A percentile compares a stretch with the other conserved stretches of the same genome.
These are phyloP conservation scores for Perca flavescens DNA, from an alignment of 2,113 vertebrate species.

Conservation along the genomic window DNA sequence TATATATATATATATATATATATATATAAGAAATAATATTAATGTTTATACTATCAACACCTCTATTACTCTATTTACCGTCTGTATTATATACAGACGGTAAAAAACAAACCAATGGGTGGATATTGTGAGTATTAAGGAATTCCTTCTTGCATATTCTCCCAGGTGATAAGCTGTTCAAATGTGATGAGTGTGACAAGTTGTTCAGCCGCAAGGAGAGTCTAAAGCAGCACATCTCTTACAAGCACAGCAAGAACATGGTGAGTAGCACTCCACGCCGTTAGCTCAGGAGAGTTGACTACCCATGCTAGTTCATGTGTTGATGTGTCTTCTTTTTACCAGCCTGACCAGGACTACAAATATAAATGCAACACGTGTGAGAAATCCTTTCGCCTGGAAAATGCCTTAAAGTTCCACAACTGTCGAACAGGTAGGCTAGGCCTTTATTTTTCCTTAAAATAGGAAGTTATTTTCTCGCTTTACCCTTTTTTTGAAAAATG, in stretches of 20 bases:
- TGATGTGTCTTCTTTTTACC: slow-evolving; percentile 8
- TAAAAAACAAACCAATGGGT: no score
- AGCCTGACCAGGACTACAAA: slow-evolving; percentile 93
- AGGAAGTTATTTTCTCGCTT: neutral
- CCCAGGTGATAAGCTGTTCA: slow-evolving; percentile 96
- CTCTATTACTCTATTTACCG: no score
- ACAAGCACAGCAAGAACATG: slow-evolving; percentile 97
- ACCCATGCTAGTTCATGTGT: neutral
- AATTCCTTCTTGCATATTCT: neutral
- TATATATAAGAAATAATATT: no score
- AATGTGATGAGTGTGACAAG: slow-evolving; percentile 98
- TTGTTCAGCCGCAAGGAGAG: slow-evolving; percentile 98
- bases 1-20: no score
- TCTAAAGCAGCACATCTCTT: slow-evolving; percentile 98
- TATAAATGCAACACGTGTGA: slow-evolving; percentile 93
- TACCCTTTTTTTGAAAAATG: neutral
- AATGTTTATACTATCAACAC: no score
- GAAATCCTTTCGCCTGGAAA: slow-evolving; percentile 96
- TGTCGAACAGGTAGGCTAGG: slow-evolving; percentile 91
- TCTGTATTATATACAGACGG: no score
- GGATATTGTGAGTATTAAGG: neutral
- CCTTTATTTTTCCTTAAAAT: neutral
- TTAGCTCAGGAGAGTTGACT: rapidly evolving
- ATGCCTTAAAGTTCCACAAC: slow-evolving; percentile 97
- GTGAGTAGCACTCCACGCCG: slow-evolving; percentile 70